Evolutionary conservation across 2,797 vertebrate species (phyloP), one percentile per base, ranked within the genome.

Genomic region (Hapalemur alaotrensis): DNA sequence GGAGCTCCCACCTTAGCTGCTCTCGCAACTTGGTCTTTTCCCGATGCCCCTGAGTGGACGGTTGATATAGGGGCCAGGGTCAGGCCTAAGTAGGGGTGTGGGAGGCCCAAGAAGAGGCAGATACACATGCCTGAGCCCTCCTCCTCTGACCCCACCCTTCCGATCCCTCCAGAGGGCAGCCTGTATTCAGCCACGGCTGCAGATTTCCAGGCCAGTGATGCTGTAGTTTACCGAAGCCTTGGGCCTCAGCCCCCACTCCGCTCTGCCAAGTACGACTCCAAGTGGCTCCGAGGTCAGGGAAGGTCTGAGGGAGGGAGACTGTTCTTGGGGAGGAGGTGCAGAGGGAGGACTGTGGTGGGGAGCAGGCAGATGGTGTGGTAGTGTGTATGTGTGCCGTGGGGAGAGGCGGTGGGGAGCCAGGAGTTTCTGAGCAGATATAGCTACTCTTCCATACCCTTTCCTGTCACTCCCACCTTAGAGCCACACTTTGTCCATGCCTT

Each of bases 231-330:
- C 97, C 98, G 99, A 93, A 99, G 99, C 97, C 98, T 99, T n/a
- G 99, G 99, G 73, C 98, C 99, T 48, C 99, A 99, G 35, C 99
- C 99, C 25, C 99, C 99, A 0, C 98, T 99, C 63, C 99, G 99
- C 38, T 99, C 99, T 0, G 99, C 99, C 96, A 99, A 99, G 97
- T 99, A 99, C 32, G 99, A 99, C 98, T 99, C 99, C 97, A 99
- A 99, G 93, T 99, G 99, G 99, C 98, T 99, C 65, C 98, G 99
- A 99, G 99, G 99, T 99, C 98, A 99, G 99, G 76, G 93, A 17
- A 35, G 50, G 80, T 67, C 94, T 83, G n/a, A 61, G 61, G 41
- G 8, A 32, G 82, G 89, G 83, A 35, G 82, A 38, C 41, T 38
- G 11, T 6, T 50, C 28, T 2, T 7, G 30, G 79, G 72, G 35